A percentile compares a stretch with the other conserved stretches of the same genome.
Evolutionary conservation across 2,797 vertebrate genomes (phyloP).

Genomic region (Oryzias dopingdopingensis): DNA sequence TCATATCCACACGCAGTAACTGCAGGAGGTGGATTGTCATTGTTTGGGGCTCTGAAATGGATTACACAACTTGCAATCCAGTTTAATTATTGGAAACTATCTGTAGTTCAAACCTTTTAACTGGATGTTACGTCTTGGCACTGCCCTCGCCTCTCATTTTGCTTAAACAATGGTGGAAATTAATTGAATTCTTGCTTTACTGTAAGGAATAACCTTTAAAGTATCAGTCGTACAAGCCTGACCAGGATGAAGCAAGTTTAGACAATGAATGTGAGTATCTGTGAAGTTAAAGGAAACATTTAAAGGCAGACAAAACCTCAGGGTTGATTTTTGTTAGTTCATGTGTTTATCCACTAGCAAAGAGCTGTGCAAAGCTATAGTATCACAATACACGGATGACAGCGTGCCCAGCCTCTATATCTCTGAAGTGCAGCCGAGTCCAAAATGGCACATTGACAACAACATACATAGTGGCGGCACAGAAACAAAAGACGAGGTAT

Average conservation of each 20-base stretch:
- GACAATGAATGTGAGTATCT: conserved; percentile 45
- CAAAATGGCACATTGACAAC: conserved; percentile 78
- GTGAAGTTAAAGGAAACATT: conserved; percentile 64
- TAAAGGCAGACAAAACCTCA: conserved; percentile 52
- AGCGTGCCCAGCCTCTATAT: conserved; percentile 72
- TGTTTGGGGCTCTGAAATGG: conserved; percentile 77
- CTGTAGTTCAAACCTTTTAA: conserved; percentile 75
- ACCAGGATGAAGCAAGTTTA: not conserved
- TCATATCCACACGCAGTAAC: conserved; percentile 26
- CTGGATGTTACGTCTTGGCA: conserved; percentile 61
- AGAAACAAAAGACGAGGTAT: conserved; percentile 75
- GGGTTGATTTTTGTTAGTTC: conserved; percentile 62
- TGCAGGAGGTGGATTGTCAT: conserved; percentile 69
- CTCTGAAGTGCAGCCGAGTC: conserved; percentile 77
- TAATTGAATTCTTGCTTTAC: conserved; percentile 70
- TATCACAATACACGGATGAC: conserved; percentile 66
- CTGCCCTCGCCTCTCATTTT: conserved; percentile 60
- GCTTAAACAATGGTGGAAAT: conserved; percentile 64
- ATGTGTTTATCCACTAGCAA: conserved; percentile 68
- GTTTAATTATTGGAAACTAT: conserved; percentile 79
- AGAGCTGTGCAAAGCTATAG: conserved; percentile 62
- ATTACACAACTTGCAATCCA: conserved; percentile 79
- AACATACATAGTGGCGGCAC: conserved; percentile 72
- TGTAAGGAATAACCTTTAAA: conserved; percentile 58
- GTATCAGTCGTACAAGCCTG: not conserved